Conservation (phyloP, 2,113 vertebrate genomes). For the Genyomyrus donnyi region DNA sequence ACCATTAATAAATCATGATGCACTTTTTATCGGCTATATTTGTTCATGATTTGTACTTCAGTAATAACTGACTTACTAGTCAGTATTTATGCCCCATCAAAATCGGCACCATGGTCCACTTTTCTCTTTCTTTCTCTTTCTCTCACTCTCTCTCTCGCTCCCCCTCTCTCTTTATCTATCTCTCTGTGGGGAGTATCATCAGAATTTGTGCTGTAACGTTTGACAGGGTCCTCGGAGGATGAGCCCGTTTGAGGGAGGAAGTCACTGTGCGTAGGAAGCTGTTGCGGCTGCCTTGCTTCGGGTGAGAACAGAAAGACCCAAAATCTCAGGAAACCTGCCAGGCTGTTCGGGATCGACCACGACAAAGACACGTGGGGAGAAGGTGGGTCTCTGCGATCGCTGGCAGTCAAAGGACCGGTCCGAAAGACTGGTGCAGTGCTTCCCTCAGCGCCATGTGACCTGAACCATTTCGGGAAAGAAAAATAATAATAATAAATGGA, state of each 20-base stretch:
- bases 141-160: neutral
- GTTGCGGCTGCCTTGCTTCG: no score
- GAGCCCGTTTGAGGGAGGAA: neutral
- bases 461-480: neutral
- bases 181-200: neutral
- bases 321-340: neutral
- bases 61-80: neutral
- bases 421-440: neutral
- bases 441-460: no score
- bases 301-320: neutral
- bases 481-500: neutral
- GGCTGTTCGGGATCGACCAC: neutral
- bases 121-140: neutral
- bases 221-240: neutral
- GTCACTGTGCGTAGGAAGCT: neutral
- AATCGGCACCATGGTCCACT: neutral
- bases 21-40: neutral
- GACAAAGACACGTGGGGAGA: neutral
- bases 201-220: neutral
- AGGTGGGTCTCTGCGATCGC: no score
- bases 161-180: neutral
- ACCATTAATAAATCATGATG: neutral
- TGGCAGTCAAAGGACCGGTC: no score
- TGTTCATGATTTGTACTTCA: neutral
- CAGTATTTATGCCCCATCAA: neutral